These are phyloP conservation scores for Ischnura elegans DNA, from an alignment of 2,888 invertebrate genomes.

Conservation along the genomic window DNA sequence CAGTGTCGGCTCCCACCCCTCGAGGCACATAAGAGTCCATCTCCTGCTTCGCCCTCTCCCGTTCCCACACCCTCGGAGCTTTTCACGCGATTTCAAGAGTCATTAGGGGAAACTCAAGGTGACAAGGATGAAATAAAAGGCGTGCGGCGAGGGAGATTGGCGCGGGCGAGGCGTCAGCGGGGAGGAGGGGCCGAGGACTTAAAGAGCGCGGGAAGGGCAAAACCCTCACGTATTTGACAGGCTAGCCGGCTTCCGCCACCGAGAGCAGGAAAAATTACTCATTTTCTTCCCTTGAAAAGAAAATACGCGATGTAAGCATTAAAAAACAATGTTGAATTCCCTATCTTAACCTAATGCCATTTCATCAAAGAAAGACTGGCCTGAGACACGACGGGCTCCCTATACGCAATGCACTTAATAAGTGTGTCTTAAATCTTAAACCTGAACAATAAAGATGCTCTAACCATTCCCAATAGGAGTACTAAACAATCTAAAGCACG, in stretches of 20 bases:
- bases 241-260: background rate
- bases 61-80: background rate
- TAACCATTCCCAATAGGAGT: too few species aligned
- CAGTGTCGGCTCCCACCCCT: background rate
- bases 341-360: too few species aligned
- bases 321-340: too few species aligned
- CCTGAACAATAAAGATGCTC: too few species aligned
- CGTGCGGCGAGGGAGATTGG: background rate
- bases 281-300: background rate
- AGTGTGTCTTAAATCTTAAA: too few species aligned
- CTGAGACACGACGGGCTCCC: too few species aligned
- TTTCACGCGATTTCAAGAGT: conserved; percentile 55
- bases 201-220: background rate
- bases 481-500: too few species aligned
- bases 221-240: background rate
- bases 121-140: conserved; percentile 40
- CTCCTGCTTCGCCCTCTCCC: background rate
- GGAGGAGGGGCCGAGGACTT: background rate
- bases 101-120: conserved; percentile 57
- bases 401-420: too few species aligned
- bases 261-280: background rate
- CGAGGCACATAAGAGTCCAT: background rate
- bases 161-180: background rate
- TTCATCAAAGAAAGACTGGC: too few species aligned
- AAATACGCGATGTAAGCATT: too few species aligned